Percentiles rank a stretch among this genome's conserved stretches.
These are phyloP conservation scores for Eledona agricola DNA, from an alignment of 2,888 invertebrate species.

Conservation along the genomic window DNA sequence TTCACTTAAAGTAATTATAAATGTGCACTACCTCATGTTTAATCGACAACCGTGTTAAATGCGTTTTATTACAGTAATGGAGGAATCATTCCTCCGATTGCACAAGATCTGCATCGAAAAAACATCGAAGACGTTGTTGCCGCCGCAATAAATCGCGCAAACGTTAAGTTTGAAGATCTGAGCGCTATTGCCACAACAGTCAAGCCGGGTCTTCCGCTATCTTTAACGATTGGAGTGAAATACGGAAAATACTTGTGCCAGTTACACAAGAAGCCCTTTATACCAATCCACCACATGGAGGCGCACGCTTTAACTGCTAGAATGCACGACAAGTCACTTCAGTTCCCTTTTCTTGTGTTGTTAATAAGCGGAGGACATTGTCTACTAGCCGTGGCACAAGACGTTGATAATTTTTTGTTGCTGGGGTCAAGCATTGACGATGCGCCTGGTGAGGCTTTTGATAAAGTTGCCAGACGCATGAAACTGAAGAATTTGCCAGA, in stretches of 20 bases:
- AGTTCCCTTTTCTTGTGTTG: constrained; percentile 89
- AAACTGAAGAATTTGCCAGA: constrained; percentile 81
- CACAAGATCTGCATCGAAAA: constrained; percentile 80
- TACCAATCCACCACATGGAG: constrained; percentile 99
- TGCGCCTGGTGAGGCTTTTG: constrained; percentile 93
- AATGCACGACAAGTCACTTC: constrained; percentile 72
- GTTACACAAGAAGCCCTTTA: constrained; percentile 77
- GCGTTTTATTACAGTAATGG: constrained; percentile 74
- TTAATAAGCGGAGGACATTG: constrained; percentile 95
- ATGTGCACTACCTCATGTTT: constrained; percentile 4
- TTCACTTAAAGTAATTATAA: constrained; percentile 73
- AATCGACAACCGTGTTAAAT: constrained; percentile 1
- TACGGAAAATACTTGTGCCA: constrained; percentile 82
- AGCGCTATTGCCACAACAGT: constrained; percentile 93
- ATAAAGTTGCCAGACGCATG: constrained; percentile 89
- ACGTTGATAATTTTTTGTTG: constrained; percentile 78
- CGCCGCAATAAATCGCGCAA: constrained; percentile 71
- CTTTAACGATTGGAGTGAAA: constrained; percentile 80
- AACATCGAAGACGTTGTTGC: constrained; percentile 80
- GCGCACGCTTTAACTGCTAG: constrained; percentile 94
- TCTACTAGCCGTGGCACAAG: constrained; percentile 77
- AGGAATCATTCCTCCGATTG: constrained; percentile 90
- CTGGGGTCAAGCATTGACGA: constrained; percentile 84
- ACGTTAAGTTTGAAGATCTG: constrained; percentile 70
- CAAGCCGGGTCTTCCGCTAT: constrained; percentile 84